Percentiles rank a stretch among this genome's conserved stretches.
Conservation (phyloP, 2,113 vertebrate genomes). For the Apteryx owenii region DNA sequence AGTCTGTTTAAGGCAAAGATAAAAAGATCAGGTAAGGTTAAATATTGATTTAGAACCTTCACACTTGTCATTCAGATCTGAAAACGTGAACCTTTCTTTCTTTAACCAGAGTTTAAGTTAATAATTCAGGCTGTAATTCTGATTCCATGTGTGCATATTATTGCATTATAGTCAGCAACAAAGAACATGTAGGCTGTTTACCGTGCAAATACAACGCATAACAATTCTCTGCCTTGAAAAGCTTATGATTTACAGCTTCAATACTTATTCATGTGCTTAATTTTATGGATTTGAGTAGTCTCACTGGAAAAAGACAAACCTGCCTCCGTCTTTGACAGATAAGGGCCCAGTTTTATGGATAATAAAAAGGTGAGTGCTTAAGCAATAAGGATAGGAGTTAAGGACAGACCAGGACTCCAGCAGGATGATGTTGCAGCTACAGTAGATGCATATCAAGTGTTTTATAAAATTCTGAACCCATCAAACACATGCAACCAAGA, state of each 20-base stretch:
- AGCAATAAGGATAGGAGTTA: neutral
- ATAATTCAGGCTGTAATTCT: slow-evolving; percentile 9
- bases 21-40: neutral
- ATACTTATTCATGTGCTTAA: neutral
- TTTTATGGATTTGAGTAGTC: slow-evolving; percentile 17
- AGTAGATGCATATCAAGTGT: neutral
- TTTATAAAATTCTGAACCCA: neutral
- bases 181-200: slow-evolving; percentile 15
- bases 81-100: neutral
- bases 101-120: neutral
- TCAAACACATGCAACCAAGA: neutral
- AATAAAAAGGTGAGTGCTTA: neutral
- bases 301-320: neutral
- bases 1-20: neutral
- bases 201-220: neutral
- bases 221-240: neutral
- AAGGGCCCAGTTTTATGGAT: neutral
- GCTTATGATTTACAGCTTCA: neutral
- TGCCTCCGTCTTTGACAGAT: neutral
- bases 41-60: slow-evolving; percentile 17
- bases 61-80: neutral
- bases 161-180: neutral
- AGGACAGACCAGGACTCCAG: neutral
- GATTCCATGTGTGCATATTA: neutral
- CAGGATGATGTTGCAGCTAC: neutral